Conservation (phyloP, 2,113 vertebrate genomes). For the Protobothrops mucrosquamatus region DNA sequence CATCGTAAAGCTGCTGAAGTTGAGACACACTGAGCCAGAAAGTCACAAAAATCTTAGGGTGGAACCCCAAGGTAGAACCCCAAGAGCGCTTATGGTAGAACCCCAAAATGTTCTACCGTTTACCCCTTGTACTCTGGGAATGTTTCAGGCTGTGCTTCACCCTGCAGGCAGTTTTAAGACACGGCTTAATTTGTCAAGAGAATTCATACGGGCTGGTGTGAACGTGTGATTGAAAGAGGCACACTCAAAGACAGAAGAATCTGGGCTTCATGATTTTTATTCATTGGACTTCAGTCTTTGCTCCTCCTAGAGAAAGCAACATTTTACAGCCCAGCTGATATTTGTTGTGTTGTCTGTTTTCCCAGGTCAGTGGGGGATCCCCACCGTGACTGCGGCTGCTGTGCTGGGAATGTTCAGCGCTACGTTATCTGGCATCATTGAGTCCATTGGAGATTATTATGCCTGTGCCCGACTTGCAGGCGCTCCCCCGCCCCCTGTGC, state of each 20-base stretch:
- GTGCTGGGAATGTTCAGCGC: conserved; percentile 97
- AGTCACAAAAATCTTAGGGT: neutral
- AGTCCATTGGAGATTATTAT: conserved; percentile 97
- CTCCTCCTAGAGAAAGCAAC: too few relatives aligned
- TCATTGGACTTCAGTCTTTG: neutral
- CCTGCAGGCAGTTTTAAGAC: neutral
- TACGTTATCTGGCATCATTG: conserved; percentile 88
- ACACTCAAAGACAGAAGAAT: neutral
- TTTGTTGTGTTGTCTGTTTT: neutral
- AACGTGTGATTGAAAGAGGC: neutral
- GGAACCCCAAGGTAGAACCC: too few relatives aligned
- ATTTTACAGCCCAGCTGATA: neutral
- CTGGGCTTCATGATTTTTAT: neutral
- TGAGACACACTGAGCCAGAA: too few relatives aligned
- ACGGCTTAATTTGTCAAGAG: neutral
- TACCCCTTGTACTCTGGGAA: neutral
- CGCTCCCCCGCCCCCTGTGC: conserved; percentile 86
- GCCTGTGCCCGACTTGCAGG: conserved; percentile 92
- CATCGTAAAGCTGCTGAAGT: too few relatives aligned
- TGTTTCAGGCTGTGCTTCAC: neutral
- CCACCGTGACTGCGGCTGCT: conserved; percentile 86
- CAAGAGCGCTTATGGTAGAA: too few relatives aligned
- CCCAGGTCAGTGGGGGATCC: conserved; percentile 93
- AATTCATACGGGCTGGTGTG: neutral
- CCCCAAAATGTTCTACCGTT: neutral